A percentile compares a stretch with the other conserved stretches of the same genome.
Conservation (phyloP, 2,888 invertebrate species). For the Acrobasis consociella region DNA sequence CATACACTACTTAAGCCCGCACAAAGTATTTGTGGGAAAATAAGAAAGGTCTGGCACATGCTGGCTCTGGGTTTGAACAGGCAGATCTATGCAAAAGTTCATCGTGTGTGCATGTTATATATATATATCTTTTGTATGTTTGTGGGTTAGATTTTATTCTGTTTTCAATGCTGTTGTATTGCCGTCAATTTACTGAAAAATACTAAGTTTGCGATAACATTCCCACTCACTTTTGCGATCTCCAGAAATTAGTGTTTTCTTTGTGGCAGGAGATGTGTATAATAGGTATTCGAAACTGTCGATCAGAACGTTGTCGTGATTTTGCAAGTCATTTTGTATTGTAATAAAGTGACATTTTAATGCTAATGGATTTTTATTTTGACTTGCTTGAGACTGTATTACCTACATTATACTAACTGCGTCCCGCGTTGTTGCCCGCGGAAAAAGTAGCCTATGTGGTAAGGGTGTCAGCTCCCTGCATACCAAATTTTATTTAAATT, state of each 20-base stretch:
- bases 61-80: too few relatives aligned
- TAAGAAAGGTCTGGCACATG: too few relatives aligned
- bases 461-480: too few relatives aligned
- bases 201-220: background rate
- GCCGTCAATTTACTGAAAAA: background rate
- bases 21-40: too few relatives aligned
- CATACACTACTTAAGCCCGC: too few relatives aligned
- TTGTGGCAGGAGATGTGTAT: background rate
- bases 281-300: slow-evolving; percentile 1
- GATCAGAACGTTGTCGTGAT: slow-evolving; percentile 5
- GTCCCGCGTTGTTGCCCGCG: too few relatives aligned
- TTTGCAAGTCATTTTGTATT: slow-evolving; percentile 30
- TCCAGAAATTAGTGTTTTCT: background rate
- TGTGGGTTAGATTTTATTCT: background rate
- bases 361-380: slow-evolving; percentile 7
- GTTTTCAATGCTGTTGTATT: background rate
- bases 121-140: background rate
- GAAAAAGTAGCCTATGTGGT: too few relatives aligned
- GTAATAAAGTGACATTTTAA: slow-evolving; percentile 30
- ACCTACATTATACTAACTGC: too few relatives aligned
- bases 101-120: background rate
- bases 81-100: background rate
- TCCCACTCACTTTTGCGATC: background rate
- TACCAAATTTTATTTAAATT: too few relatives aligned
- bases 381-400: background rate